Conservation (phyloP, 2,888 invertebrate species). For the Parelbella ahira region DNA sequence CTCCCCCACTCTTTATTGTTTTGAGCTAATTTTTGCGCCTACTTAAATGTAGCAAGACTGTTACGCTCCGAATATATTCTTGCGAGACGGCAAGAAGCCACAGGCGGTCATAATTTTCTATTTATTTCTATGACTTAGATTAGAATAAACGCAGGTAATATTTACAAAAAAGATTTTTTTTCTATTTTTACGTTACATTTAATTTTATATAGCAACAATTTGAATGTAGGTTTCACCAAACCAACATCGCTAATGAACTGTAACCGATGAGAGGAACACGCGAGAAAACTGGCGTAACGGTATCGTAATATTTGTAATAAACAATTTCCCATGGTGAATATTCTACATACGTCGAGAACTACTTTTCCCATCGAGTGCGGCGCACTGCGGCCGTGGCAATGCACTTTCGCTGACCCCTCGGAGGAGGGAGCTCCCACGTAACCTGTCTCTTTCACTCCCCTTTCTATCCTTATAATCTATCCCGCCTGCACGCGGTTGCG, state of each 20-base stretch:
- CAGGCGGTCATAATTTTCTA: slow-evolving; percentile 1
- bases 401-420: slow-evolving; percentile 78
- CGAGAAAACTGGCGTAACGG: slow-evolving; percentile 13
- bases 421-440: slow-evolving; percentile 65
- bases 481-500: slow-evolving; percentile 63
- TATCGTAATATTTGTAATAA: slow-evolving; percentile 30
- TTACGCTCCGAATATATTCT: slow-evolving; percentile 17
- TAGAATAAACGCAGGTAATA: no score
- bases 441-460: slow-evolving; percentile 57
- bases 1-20: slow-evolving; percentile 16
- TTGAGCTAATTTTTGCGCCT: slow-evolving; percentile 15
- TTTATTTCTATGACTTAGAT: slow-evolving; percentile 1
- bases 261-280: slow-evolving; percentile 1
- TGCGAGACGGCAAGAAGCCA: not conserved
- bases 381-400: slow-evolving; percentile 74
- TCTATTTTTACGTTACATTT: no score
- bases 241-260: not conserved
- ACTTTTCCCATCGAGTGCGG: slow-evolving; percentile 73
- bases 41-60: slow-evolving; percentile 10
- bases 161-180: no score
- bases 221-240: not conserved
- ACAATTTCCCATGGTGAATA: slow-evolving; percentile 53
- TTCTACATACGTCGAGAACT: slow-evolving; percentile 56
- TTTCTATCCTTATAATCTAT: slow-evolving; percentile 53
- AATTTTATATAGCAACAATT: no score